Evolutionary conservation across 2,888 invertebrate genomes (phyloP), one percentile per base, ranked within the genome.

Genomic region (Colletes collaris): DNA sequence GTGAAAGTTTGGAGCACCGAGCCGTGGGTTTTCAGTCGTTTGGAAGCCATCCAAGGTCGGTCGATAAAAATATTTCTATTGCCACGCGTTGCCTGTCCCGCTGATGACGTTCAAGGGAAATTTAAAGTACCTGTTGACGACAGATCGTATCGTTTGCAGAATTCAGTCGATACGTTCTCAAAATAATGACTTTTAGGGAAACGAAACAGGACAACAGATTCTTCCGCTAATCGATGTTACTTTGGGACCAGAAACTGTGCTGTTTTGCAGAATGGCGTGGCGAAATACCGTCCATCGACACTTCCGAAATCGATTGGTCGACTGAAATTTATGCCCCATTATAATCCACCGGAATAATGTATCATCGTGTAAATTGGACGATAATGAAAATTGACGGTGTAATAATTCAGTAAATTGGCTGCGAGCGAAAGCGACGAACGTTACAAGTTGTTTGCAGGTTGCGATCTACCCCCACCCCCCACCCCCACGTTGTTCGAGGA

Each of bases 381-480:
- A 10, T 78, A 78, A 78, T 78, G 78, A 78, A 78, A 77, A 78
- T 78, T 77, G 78, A 78, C 79, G 79, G 78, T 78, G 77, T 78
- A 78, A 78, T 78, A 78, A 78, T 77, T 69, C 78, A 52, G 64
- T 70, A 55, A 77, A 78, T 78, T 78, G 65, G 35, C 49, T n/a
- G n/a, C 44, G 44, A 46, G 63, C 58, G 27, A 35, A 13, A 40
- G 52, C 58, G 16, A 5, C 37, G 44, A 8, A 4, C 64, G 68
- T 69, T 69, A 69, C 78, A 69, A 40, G 59, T 53, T 77, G 68
- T 67, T 77, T 53, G 78, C 53, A 16, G 55, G 53, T 55, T 52
- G n/a, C 53, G 55, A 60, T 35, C 53, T 2, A 27, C 27, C 1
- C 27, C 27, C 27, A 0, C 27, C 27, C 27, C 27, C 19, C 0